phyloP scores from a whole-genome alignment of 2,888 invertebrate genomes.

The Suillia variegata region DNA sequence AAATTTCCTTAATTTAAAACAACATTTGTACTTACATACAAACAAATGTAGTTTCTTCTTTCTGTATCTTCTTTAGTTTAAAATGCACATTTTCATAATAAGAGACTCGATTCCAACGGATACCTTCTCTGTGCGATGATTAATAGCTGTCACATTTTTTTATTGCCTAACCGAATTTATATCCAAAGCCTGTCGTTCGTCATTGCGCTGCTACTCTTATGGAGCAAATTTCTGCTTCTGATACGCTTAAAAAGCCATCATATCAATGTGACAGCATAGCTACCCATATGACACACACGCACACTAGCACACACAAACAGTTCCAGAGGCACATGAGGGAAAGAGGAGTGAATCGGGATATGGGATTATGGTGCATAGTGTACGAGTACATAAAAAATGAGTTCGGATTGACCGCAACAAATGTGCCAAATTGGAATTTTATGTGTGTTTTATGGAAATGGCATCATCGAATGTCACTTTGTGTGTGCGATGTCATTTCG shows the following conservation, averaged over 20 bases:
- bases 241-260: slow-evolving; percentile 44
- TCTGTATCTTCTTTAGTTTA: too few relatives aligned
- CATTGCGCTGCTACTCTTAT: neutral
- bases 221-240: neutral
- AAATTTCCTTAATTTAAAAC: too few relatives aligned
- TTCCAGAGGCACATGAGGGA: too few relatives aligned
- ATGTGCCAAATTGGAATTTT: slow-evolving; percentile 55
- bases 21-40: too few relatives aligned
- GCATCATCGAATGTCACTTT: slow-evolving; percentile 42
- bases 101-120: too few relatives aligned
- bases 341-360: slow-evolving; percentile 17
- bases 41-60: too few relatives aligned
- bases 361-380: slow-evolving; percentile 16
- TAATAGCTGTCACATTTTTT: slow-evolving; percentile 9
- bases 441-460: slow-evolving; percentile 55
- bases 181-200: neutral
- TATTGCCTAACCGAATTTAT: slow-evolving; percentile 1
- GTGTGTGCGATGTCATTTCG: slow-evolving; percentile 6
- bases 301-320: too few relatives aligned
- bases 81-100: too few relatives aligned
- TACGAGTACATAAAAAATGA: slow-evolving; percentile 21
- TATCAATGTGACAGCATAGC: slow-evolving; percentile 37
- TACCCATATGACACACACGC: neutral
- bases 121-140: too few relatives aligned
- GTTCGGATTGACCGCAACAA: slow-evolving; percentile 46